phyloP scores from a whole-genome alignment of 2,797 vertebrate species.

The Stomatorhinus walkeri region DNA sequence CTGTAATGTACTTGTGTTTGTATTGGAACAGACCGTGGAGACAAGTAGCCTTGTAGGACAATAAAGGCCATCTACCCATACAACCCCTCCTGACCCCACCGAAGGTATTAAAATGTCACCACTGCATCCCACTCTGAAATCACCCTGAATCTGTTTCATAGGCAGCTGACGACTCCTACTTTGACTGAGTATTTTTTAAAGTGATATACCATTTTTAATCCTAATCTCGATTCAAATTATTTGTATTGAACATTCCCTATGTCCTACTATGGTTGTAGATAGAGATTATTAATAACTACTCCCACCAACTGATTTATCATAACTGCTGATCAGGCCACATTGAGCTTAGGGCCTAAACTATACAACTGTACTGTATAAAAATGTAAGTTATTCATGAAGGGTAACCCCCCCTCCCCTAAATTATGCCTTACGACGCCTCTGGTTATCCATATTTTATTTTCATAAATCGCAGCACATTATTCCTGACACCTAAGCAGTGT shows the following conservation, averaged over 20 bases:
- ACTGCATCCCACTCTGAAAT: neutral
- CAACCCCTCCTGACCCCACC: neutral
- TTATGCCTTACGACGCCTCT: neutral
- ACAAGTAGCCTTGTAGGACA: too few relatives aligned
- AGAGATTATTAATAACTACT: neutral
- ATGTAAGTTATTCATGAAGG: neutral
- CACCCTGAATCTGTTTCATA: neutral
- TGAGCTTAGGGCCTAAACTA: neutral
- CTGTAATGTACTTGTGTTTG: too few relatives aligned
- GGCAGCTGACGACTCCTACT: neutral
- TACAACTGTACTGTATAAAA: neutral
- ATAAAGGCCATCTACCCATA: neutral
- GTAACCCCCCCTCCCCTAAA: neutral
- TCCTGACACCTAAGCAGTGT: neutral
- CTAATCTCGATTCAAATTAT: neutral
- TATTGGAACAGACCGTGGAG: too few relatives aligned
- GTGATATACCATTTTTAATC: neutral
- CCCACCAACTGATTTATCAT: neutral
- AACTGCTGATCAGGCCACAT: neutral
- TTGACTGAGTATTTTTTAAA: neutral
- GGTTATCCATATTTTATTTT: neutral
- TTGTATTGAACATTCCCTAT: neutral
- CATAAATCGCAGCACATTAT: neutral
- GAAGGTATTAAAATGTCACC: neutral
- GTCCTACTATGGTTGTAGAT: neutral